phyloP scores from a whole-genome alignment of 1,140 invertebrate genomes.

The Thaumatotibia leucotreta region DNA sequence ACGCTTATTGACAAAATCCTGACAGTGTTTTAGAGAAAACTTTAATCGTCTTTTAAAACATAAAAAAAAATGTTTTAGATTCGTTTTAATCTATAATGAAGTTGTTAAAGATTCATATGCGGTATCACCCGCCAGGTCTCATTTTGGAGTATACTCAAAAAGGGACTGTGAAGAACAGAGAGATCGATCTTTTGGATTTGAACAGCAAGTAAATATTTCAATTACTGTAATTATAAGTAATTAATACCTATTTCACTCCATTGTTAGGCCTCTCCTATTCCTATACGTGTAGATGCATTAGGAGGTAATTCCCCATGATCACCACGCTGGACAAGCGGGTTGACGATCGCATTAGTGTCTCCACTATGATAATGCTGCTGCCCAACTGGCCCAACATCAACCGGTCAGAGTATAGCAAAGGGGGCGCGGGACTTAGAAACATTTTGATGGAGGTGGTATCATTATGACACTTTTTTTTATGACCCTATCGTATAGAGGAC shows the following conservation, averaged over 20 bases:
- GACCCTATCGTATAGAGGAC: no score
- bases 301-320: no score
- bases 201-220: slow-evolving; percentile 68
- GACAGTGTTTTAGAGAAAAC: slow-evolving; percentile 36
- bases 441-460: no score
- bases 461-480: no score
- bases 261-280: no score
- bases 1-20: slow-evolving; percentile 61
- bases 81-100: slow-evolving; percentile 71
- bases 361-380: no score
- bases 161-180: slow-evolving; percentile 77
- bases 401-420: no score
- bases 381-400: no score
- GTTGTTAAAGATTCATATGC: slow-evolving; percentile 80
- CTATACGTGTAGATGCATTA: no score
- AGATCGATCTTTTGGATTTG: slow-evolving; percentile 81
- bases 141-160: slow-evolving; percentile 79
- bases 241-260: background rate
- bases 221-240: background rate
- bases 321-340: no score
- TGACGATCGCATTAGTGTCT: no score
- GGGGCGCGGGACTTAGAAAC: no score
- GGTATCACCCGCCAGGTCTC: slow-evolving; percentile 83
- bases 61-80: slow-evolving; percentile 24
- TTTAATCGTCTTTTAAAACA: slow-evolving; percentile 27